Base-by-base conservation (phyloP, 2,888 invertebrate species). In the Crocallis elinguaria region DNA sequence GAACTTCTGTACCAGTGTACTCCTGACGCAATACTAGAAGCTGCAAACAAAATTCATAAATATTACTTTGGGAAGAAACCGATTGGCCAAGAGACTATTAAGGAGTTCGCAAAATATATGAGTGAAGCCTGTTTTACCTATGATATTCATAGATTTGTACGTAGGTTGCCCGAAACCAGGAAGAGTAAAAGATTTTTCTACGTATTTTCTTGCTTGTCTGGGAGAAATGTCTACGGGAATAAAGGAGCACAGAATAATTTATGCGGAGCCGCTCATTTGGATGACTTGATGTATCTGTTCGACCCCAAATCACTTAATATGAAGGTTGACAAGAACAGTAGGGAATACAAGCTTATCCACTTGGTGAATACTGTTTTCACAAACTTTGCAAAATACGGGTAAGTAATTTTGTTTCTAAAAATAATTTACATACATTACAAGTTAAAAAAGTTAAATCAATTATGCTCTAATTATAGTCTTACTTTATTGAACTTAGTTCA, bases 381-480 rank as follows among this genome's bases (percentile, higher is more conserved):
- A 0, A 84, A 84, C 57, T 86, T 84, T 52, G 82, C 79, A n/a
- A 84, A 84, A 62, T 77, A 66, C 48, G 79, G 84, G 85, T 84
- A 65, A 77, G 77, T 67, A 2, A 19, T 6, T 35, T n/a, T n/a
- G n/a, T n/a, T n/a, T n/a, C n/a, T n/a, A n/a, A n/a, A n/a, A n/a
- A n/a, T n/a, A n/a, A n/a, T n/a, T n/a, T n/a, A n/a, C n/a, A n/a
- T n/a, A n/a, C n/a, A n/a, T n/a, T n/a, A n/a, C n/a, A n/a, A n/a
- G n/a, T n/a, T n/a, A n/a, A n/a, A n/a, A n/a, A n/a, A n/a, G n/a
- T n/a, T n/a, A n/a, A n/a, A n/a, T n/a, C n/a, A n/a, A n/a, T n/a
- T n/a, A n/a, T n/a, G n/a, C n/a, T n/a, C n/a, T n/a, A n/a, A n/a
- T n/a, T n/a, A n/a, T n/a, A n/a, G n/a, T n/a, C n/a, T n/a, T n/a